Percentiles rank a stretch among this genome's conserved stretches.
Evolutionary conservation across 2,888 invertebrate species (phyloP).

Genomic region (Branchellion lobata): DNA sequence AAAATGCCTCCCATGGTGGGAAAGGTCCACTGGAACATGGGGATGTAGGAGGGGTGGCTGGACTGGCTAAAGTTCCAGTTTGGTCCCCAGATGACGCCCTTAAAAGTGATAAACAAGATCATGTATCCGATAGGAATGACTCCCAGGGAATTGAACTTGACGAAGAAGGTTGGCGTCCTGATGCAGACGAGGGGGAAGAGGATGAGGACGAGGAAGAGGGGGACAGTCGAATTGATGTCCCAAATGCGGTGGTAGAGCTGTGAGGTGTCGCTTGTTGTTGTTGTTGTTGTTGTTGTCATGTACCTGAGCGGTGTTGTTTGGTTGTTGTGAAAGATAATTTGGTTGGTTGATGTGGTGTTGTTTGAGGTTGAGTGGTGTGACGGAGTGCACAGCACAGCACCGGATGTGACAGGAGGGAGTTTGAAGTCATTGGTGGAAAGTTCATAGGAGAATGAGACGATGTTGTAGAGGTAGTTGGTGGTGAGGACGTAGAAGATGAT

Average conservation of each 20-base stretch:
- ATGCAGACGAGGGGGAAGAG: slow-evolving; percentile 82
- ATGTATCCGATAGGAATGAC: slow-evolving; percentile 78
- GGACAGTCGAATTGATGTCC: slow-evolving; percentile 77
- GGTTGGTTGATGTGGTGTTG: too few species aligned
- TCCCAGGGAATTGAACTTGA: slow-evolving; percentile 87
- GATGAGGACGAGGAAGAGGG: slow-evolving; percentile 74
- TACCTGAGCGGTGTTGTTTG: too few species aligned
- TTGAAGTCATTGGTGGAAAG: too few species aligned
- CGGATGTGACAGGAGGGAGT: too few species aligned
- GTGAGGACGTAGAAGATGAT: too few species aligned
- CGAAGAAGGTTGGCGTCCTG: slow-evolving; percentile 83
- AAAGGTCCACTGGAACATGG: slow-evolving; percentile 58
- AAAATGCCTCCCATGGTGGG: slow-evolving; percentile 66
- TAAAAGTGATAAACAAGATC: slow-evolving; percentile 74
- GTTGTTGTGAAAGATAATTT: too few species aligned
- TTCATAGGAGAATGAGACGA: too few species aligned
- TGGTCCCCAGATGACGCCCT: slow-evolving; percentile 75
- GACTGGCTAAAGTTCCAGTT: slow-evolving; percentile 67
- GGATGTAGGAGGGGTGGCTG: neutral
- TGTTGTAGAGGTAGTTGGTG: too few species aligned
- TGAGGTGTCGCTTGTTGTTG: neutral
- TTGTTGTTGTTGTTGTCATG: too few species aligned
- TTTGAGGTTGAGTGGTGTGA: too few species aligned
- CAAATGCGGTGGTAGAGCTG: slow-evolving; percentile 67
- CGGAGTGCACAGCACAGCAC: too few species aligned